Evolutionary conservation across 2,888 invertebrate species (phyloP).

Genomic region (Cylloceria caligata): DNA sequence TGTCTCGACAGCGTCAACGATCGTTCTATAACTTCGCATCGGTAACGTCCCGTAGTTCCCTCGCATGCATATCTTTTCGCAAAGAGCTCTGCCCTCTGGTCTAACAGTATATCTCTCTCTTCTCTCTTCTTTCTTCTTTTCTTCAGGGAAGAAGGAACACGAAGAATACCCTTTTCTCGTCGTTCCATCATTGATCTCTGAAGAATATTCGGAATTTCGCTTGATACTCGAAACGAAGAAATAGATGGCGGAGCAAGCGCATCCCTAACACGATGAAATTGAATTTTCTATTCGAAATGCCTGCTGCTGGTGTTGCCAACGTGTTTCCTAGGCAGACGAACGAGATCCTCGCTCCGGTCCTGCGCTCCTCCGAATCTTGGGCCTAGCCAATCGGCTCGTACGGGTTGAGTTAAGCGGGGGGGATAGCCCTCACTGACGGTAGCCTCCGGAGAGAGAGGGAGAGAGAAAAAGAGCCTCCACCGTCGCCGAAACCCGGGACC

Average conservation of each 20-base stretch:
- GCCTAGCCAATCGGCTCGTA: slow-evolving; percentile 55
- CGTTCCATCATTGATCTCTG: neutral
- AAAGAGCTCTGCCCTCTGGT: too few relatives aligned
- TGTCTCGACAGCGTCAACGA: slow-evolving; percentile 21
- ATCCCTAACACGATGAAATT: slow-evolving; percentile 52
- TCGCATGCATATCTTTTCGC: slow-evolving; percentile 7
- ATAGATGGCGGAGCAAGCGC: neutral
- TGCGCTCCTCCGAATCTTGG: slow-evolving; percentile 58
- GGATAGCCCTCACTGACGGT: slow-evolving; percentile 28
- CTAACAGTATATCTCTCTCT: neutral
- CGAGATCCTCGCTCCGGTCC: slow-evolving; percentile 42
- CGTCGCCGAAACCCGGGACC: slow-evolving; percentile 55
- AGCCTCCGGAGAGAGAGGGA: slow-evolving; percentile 29
- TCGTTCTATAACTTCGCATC: slow-evolving; percentile 13
- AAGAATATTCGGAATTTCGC: neutral
- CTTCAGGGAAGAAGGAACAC: neutral
- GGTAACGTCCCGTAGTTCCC: too few relatives aligned
- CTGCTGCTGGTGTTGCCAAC: slow-evolving; percentile 23
- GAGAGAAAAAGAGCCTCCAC: slow-evolving; percentile 21
- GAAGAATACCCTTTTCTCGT: neutral
- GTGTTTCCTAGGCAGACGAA: slow-evolving; percentile 37
- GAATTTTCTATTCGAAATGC: slow-evolving; percentile 59
- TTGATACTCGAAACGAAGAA: slow-evolving; percentile 9
- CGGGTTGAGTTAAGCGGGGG: slow-evolving; percentile 54
- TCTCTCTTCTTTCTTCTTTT: neutral